Conservation (phyloP, 1,140 invertebrate species). For the Oncopodura yosiiana region DNA sequence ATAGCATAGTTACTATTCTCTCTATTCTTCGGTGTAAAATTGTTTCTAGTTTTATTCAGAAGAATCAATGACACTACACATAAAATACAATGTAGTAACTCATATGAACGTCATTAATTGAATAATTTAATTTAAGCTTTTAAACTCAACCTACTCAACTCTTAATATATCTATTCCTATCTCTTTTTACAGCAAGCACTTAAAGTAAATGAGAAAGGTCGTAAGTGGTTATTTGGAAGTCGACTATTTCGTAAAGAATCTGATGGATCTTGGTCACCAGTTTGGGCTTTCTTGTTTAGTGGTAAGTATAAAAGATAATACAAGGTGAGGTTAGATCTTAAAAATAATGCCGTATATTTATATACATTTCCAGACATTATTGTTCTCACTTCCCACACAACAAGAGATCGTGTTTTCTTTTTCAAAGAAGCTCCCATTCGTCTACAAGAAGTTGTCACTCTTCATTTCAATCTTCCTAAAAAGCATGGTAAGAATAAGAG, state of each 20-base stretch:
- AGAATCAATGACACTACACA: too few relatives aligned
- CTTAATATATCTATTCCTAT: neutral
- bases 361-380: too few relatives aligned
- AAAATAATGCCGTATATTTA: too few relatives aligned
- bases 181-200: constrained; percentile 23
- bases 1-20: too few relatives aligned
- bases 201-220: constrained; percentile 32
- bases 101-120: too few relatives aligned
- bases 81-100: too few relatives aligned
- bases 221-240: constrained; percentile 33
- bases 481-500: constrained; percentile 30
- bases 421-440: constrained; percentile 29
- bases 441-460: constrained; percentile 32
- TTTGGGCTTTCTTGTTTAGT: constrained; percentile 33
- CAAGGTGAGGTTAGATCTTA: too few relatives aligned
- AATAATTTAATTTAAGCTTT: neutral
- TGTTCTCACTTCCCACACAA: constrained; percentile 29
- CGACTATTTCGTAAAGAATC: constrained; percentile 24
- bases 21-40: too few relatives aligned
- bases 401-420: constrained; percentile 33
- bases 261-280: constrained; percentile 31
- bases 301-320: too few relatives aligned
- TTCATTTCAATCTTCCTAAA: constrained; percentile 31
- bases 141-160: neutral
- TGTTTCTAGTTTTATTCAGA: too few relatives aligned